These are phyloP conservation scores for Julus scanicus DNA, from an alignment of 2,888 invertebrate species.

Conservation along the genomic window DNA sequence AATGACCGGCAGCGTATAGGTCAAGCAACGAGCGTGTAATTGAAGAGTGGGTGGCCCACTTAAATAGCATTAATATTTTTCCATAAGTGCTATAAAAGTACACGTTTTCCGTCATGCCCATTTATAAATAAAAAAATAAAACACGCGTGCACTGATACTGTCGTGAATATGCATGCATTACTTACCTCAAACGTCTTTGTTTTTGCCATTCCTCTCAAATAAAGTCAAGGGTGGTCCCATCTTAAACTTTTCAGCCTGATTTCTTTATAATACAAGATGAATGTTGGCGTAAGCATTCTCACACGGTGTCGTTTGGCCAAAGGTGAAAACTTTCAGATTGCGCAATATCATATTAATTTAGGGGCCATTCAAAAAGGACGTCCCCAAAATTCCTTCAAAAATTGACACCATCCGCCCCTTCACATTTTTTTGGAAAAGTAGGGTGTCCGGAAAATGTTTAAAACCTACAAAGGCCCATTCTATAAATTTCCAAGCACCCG, in stretches of 20 bases:
- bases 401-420: too few species aligned
- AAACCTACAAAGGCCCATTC: too few species aligned
- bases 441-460: too few species aligned
- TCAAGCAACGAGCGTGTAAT: neutral
- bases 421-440: too few species aligned
- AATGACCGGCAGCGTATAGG: neutral
- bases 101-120: neutral
- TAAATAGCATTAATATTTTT: neutral
- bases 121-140: neutral
- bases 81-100: too few species aligned
- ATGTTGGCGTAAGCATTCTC: neutral
- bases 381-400: too few species aligned
- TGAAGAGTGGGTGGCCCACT: constrained; percentile 27
- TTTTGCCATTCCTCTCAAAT: neutral
- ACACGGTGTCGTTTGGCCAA: too few species aligned
- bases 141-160: too few species aligned
- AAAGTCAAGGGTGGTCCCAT: neutral
- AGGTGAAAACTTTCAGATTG: neutral
- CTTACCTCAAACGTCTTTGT: neutral
- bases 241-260: too few species aligned
- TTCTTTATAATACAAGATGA: neutral
- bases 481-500: too few species aligned
- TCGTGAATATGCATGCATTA: neutral
- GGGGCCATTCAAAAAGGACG: too few species aligned
- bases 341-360: neutral